Percentiles rank a stretch among this genome's conserved stretches.
Conservation (phyloP, 2,888 invertebrate genomes). For the Crossocerus cetratus region DNA sequence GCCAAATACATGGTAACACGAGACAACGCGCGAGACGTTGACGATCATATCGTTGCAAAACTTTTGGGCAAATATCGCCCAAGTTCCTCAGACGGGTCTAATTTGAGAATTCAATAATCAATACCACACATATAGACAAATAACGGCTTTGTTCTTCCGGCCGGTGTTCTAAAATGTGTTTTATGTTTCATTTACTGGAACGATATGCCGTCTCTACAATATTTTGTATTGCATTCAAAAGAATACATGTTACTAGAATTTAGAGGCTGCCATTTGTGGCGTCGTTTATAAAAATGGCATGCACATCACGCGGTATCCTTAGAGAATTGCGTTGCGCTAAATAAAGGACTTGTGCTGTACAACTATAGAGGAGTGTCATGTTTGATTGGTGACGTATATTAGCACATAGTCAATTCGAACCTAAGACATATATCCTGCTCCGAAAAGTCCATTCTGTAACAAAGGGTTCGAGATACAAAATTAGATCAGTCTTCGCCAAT, state of each 20-base stretch:
- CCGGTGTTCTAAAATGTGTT: no score
- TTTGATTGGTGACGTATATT: no score
- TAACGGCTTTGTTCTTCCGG: not conserved
- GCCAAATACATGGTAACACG: no score
- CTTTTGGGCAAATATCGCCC: no score
- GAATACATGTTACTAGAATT: constrained; percentile 29
- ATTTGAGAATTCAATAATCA: constrained; percentile 1
- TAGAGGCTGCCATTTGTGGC: constrained; percentile 18
- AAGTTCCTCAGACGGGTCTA: not conserved
- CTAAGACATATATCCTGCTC: no score
- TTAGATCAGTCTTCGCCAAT: constrained; percentile 23
- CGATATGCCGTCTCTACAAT: not conserved
- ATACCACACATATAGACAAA: not conserved
- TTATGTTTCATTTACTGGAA: no score
- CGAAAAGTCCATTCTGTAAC: not conserved
- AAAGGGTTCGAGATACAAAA: not conserved
- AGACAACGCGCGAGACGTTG: no score
- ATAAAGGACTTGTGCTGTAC: no score
- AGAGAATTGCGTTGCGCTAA: no score
- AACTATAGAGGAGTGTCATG: no score
- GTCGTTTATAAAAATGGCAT: not conserved
- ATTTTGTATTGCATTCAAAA: not conserved
- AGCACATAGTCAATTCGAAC: no score
- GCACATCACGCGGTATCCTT: not conserved
- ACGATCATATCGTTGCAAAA: no score